These are phyloP conservation scores for Varanus salvator DNA, from an alignment of 2,113 vertebrate genomes.

Conservation along the genomic window DNA sequence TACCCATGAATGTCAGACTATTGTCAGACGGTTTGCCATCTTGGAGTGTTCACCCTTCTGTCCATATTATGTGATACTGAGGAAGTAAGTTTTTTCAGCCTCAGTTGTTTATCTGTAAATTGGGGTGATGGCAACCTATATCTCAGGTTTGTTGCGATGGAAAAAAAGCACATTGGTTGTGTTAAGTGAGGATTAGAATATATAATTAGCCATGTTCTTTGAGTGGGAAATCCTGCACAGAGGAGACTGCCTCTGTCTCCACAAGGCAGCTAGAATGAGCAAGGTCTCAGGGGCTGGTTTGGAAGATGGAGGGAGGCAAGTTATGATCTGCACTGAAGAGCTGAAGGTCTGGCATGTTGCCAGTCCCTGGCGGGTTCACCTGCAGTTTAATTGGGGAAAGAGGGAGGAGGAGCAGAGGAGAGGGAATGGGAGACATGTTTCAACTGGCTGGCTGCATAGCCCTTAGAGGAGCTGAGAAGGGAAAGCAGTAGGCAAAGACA, in stretches of 20 bases:
- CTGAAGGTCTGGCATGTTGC: constrained; percentile 66
- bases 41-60: background rate
- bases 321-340: constrained; percentile 72
- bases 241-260: background rate
- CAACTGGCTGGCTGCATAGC: constrained; percentile 50
- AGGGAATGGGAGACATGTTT: constrained; percentile 62
- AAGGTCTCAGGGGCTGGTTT: constrained; percentile 18
- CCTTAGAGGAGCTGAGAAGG: constrained; percentile 29
- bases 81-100: background rate
- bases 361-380: constrained; percentile 79
- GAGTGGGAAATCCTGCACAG: background rate
- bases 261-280: background rate
- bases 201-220: background rate
- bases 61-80: background rate
- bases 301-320: constrained; percentile 71
- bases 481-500: constrained; percentile 18
- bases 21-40: background rate
- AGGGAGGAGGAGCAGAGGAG: constrained; percentile 51
- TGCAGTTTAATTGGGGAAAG: constrained; percentile 77
- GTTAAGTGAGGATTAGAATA: background rate
- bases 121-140: background rate
- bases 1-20: background rate
- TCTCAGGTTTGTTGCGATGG: background rate
- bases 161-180: background rate
- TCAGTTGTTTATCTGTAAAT: constrained; percentile 3